Evolutionary conservation across 2,113 vertebrate genomes (phyloP), one percentile per base, ranked within the genome.

Genomic region (Columbina picui): DNA sequence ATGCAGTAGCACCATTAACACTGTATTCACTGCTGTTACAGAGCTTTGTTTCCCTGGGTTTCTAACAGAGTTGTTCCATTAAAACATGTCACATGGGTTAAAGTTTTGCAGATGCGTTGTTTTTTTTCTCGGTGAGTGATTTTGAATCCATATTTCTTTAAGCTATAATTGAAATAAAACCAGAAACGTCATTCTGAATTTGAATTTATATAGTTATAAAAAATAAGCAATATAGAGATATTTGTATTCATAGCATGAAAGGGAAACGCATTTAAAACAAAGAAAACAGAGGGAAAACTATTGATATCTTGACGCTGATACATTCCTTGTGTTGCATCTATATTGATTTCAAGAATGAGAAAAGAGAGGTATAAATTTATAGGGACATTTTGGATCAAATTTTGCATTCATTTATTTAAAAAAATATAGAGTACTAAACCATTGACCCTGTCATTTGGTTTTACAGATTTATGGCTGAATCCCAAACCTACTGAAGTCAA

Each of bases 361-460:
- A 93, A 90, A 94, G 64, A 93, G 71, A 92, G 16, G 7, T 71
- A 88, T 90, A 92, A 94, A 95, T 94, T 96, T 93, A 89, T 89
- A 13, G 64, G 71, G 90, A 83, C 92, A 64, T 90, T 90, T 67
- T 84, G 85, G 63, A 88, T 94, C 85, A 95, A 95, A 75, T 95
- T 97, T 96, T 94, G 83, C 80, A 96, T 96, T 90, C 30, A 95
- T 96, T 96, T 96, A 92, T 95, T 45, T 95, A 96, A 92, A 75
- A 90, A 96, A 95, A 95, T 95, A 93, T 89, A 90, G 83, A 88
- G 79, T 89, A 95, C 69, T 89, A 95, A 96, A 88, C 76, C 85
- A 84, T 89, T 96, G 90, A 95, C 90, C 76, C 76, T 89, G 45
- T 84, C 61, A 89, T 91, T 94, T 92, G 57, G 7, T 70, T 85